Evolutionary conservation across 2,888 invertebrate genomes (phyloP).

Genomic region (Yponomeuta plumbellus): DNA sequence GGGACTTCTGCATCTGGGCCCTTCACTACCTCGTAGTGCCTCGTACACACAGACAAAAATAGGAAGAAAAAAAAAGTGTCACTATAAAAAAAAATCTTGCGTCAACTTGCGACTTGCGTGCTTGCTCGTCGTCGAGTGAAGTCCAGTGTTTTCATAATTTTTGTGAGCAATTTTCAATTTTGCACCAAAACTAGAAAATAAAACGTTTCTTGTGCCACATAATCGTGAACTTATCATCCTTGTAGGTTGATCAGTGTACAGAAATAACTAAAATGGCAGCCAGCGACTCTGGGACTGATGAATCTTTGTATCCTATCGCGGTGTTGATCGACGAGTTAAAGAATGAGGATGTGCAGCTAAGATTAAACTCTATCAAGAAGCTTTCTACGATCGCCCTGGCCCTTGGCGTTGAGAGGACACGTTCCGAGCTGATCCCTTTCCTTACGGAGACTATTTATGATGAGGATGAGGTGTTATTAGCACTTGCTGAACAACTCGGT

Average conservation of each 20-base stretch:
- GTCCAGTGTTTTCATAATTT: not conserved
- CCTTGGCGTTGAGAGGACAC: constrained; percentile 96
- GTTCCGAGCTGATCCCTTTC: constrained; percentile 97
- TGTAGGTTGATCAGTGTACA: not conserved
- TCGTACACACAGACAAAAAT: no score
- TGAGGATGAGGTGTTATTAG: constrained; percentile 98
- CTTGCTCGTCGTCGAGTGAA: not conserved
- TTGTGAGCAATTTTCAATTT: not conserved
- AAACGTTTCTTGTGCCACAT: not conserved
- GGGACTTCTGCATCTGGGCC: no score
- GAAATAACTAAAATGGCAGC: constrained; percentile 56
- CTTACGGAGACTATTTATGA: constrained; percentile 99
- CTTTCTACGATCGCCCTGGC: constrained; percentile 99
- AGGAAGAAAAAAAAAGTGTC: not conserved
- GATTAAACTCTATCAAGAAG: constrained; percentile 98
- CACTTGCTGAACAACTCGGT: constrained; percentile 98
- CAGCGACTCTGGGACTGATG: constrained; percentile 90
- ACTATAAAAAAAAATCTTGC: not conserved
- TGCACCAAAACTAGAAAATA: not conserved
- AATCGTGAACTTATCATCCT: not conserved
- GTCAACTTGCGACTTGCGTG: no score
- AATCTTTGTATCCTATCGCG: constrained; percentile 99
- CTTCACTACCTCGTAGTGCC: no score
- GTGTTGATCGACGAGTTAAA: constrained; percentile 99
- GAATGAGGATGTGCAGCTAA: constrained; percentile 99